A percentile compares a stretch with the other conserved stretches of the same genome.
Evolutionary conservation across 2,888 invertebrate species (phyloP).

Genomic region (Pogonocherus hispidulus): DNA sequence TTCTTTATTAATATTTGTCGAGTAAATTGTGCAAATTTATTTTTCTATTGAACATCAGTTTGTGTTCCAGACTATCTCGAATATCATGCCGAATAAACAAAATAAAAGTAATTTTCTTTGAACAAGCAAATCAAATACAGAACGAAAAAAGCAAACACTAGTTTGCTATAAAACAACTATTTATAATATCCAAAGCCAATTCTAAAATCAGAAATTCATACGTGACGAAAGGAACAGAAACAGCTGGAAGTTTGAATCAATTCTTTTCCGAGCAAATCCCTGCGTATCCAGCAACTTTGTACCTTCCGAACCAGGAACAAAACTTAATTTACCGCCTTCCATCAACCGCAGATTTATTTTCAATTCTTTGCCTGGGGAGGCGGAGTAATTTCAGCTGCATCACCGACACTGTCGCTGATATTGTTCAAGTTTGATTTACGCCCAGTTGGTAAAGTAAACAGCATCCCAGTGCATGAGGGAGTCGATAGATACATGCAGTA

Average conservation of each 20-base stretch:
- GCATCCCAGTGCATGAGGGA: background rate
- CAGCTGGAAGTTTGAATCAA: slow-evolving; percentile 1
- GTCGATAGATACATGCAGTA: background rate
- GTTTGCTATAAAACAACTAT: too few species aligned
- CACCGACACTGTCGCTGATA: slow-evolving; percentile 1
- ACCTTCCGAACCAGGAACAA: background rate
- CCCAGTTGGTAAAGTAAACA: background rate
- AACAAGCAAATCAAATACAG: too few species aligned
- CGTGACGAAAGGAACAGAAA: background rate
- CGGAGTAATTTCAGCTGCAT: slow-evolving; percentile 1
- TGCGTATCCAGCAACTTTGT: background rate
- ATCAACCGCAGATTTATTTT: slow-evolving; percentile 4
- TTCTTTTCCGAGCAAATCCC: background rate
- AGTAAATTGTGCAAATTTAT: too few species aligned
- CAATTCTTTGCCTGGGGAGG: background rate
- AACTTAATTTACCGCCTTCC: slow-evolving; percentile 4
- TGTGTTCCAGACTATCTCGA: too few species aligned
- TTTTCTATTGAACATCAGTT: too few species aligned
- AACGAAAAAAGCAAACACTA: too few species aligned
- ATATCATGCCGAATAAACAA: too few species aligned
- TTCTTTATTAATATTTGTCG: too few species aligned
- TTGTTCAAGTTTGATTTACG: background rate
- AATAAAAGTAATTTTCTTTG: too few species aligned
- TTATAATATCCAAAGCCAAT: too few species aligned
- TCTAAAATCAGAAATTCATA: too few species aligned